These are phyloP conservation scores for Standfussiana lucernea DNA, from an alignment of 2,888 invertebrate species.

Conservation along the genomic window DNA sequence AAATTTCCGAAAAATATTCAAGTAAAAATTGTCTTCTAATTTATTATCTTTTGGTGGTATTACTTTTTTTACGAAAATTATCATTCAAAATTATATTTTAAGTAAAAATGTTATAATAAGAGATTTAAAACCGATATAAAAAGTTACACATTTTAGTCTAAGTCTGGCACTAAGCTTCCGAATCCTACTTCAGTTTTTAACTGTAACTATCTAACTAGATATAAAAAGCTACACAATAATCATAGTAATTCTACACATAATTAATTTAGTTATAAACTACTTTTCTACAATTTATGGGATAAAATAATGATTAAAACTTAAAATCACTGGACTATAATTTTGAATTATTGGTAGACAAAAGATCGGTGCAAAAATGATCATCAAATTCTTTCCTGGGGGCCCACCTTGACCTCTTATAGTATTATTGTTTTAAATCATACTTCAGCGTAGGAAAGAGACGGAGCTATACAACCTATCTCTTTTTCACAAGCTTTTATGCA, in stretches of 20 bases:
- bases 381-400: neutral
- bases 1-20: neutral
- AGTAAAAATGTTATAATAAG: constrained; percentile 9
- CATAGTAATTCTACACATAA: constrained; percentile 35
- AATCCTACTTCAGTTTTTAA: constrained; percentile 67
- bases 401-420: neutral
- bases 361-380: neutral
- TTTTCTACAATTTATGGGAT: constrained; percentile 22
- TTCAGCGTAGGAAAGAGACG: neutral
- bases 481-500: neutral
- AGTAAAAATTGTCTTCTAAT: neutral
- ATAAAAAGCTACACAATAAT: constrained; percentile 66
- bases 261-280: constrained; percentile 18
- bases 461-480: neutral
- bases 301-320: constrained; percentile 14
- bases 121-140: constrained; percentile 43
- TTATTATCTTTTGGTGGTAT: neutral
- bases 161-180: constrained; percentile 67
- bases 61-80: neutral
- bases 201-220: constrained; percentile 61
- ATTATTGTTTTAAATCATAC: neutral
- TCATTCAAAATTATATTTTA: constrained; percentile 5
- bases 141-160: constrained; percentile 45
- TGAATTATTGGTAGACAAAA: neutral
- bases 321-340: neutral